Conservation (phyloP, 2,797 vertebrate species). For the Neoniphon sammara region DNA sequence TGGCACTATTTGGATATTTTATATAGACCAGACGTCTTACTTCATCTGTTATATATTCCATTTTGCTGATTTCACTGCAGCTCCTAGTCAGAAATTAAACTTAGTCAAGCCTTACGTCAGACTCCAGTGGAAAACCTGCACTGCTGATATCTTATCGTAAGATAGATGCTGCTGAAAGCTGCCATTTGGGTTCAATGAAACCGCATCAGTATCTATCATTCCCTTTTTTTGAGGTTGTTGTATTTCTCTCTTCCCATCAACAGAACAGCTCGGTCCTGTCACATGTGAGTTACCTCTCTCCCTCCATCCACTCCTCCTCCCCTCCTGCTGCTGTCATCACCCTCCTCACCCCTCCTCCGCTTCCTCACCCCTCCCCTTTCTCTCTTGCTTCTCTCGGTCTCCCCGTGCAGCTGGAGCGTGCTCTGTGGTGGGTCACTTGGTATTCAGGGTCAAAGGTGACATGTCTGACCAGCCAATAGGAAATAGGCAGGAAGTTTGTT, state of each 20-base stretch:
- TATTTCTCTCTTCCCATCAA: constrained; percentile 83
- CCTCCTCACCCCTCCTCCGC: constrained; percentile 33
- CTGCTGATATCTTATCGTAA: no score
- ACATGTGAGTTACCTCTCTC: constrained; percentile 87
- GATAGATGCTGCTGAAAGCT: constrained; percentile 41
- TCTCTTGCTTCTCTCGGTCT: constrained; percentile 26
- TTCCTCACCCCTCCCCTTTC: constrained; percentile 16
- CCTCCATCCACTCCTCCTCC: constrained; percentile 67
- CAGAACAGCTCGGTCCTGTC: constrained; percentile 86
- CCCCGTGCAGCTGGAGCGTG: constrained; percentile 53
- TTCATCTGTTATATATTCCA: constrained; percentile 3
- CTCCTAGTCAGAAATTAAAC: constrained; percentile 37
- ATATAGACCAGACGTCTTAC: constrained; percentile 22
- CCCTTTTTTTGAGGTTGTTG: constrained; percentile 74
- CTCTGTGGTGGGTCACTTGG: constrained; percentile 65
- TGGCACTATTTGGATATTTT: neutral
- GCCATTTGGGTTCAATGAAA: constrained; percentile 48
- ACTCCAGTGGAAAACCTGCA: constrained; percentile 25
- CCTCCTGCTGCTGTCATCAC: constrained; percentile 70
- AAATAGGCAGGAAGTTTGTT: constrained; percentile 69
- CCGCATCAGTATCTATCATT: constrained; percentile 52
- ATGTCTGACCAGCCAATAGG: constrained; percentile 64
- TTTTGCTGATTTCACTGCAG: constrained; percentile 16
- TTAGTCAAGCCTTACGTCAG: constrained; percentile 8
- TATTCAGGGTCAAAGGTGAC: constrained; percentile 66